Conservation (phyloP, 2,797 vertebrate species). For the Phalloptychus januarius region DNA sequence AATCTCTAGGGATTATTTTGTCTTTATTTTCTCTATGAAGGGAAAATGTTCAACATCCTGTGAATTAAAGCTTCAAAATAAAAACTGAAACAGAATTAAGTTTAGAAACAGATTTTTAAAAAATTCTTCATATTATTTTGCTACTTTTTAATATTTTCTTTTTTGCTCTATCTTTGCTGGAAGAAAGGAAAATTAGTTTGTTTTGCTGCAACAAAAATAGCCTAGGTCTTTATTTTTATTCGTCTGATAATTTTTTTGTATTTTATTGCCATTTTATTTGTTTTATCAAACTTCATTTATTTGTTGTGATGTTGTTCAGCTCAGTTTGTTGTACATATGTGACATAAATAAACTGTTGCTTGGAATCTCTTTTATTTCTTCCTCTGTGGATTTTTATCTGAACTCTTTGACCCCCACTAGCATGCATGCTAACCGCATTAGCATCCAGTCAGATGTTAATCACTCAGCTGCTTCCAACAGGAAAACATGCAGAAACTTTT, state of each 20-base stretch:
- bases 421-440: conserved; percentile 26
- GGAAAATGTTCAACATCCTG: neutral
- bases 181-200: neutral
- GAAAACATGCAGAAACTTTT: conserved; percentile 3
- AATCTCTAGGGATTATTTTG: neutral
- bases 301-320: no score
- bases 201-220: no score
- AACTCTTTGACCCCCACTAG: neutral
- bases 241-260: neutral
- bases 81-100: neutral
- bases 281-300: no score
- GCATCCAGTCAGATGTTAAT: conserved; percentile 50
- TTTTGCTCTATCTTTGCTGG: neutral
- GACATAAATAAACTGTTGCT: no score
- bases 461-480: conserved; percentile 2
- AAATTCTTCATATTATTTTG: neutral
- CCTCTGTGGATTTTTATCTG: neutral
- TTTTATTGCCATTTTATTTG: neutral
- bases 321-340: no score
- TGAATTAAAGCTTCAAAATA: neutral
- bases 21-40: neutral
- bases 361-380: neutral
- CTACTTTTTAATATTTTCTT: neutral
- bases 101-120: neutral
- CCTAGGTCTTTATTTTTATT: no score